Evolutionary conservation across 2,888 invertebrate species (phyloP), one percentile per base, ranked within the genome.

Genomic region (Melangyna quadrimaculata): DNA sequence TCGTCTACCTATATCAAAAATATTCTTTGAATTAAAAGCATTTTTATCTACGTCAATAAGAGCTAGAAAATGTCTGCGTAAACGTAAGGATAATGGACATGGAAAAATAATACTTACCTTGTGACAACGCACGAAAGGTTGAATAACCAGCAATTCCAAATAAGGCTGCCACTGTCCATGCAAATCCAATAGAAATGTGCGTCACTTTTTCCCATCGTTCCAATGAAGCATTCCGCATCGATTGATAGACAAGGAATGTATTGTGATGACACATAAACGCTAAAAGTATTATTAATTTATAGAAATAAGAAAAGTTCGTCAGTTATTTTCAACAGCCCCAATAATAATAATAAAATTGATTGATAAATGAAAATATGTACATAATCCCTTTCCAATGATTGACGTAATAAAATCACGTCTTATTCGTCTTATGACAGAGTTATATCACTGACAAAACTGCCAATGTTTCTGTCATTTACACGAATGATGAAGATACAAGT

Each of bases 241-340:
- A 96, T 80, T 95, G 95, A 92, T 96, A 97, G 88, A 97, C 94
- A 86, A 97, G 93, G 91, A 97, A 97, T 74, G 96, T 96, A 91
- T 96, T 97, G 92, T 97, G 97, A 89, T 97, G 97, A 90, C 97
- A 97, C 97, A 97, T 97, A 91, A 96, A 97, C n/a, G 97, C 96
- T 95, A 91, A 57, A 92, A 79, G 40, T 8, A n/a, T n/a, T n/a
- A n/a, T n/a, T n/a, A 48, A 29, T 17, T 55, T 9, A 17, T 29
- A 53, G 63, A 32, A 19, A n/a, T 29, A n/a, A 35, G 78, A 24
- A 48, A 55, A 51, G 2, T 14, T 65, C 32, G 7, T 32, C 9
- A 32, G n/a, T n/a, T n/a, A n/a, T n/a, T n/a, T n/a, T n/a, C n/a
- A n/a, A n/a, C n/a, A n/a, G n/a, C n/a, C n/a, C n/a, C n/a, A n/a